Percentiles rank a stretch among this genome's conserved stretches.
Conservation (phyloP, 2,113 vertebrate species). For the Cyphomyrus discorhynchus region DNA sequence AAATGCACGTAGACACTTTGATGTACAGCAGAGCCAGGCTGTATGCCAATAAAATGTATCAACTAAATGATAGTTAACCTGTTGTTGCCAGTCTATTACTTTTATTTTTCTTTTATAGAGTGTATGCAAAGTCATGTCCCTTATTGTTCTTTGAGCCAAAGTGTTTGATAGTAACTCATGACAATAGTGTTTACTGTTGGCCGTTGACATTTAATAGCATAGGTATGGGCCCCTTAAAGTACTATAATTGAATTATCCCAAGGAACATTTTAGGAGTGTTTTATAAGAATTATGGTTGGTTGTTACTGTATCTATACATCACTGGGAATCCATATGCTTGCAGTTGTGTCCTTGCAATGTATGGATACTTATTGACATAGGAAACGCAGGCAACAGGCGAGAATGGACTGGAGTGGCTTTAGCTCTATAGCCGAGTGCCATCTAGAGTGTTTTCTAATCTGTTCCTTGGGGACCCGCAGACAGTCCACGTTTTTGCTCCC, state of each 20-base stretch:
- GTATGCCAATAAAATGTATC: conserved; percentile 38
- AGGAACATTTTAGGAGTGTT: not conserved
- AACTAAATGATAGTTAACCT: conserved; percentile 57
- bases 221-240: not conserved
- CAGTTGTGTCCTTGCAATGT: not conserved
- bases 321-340: not conserved
- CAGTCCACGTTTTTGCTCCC: not conserved
- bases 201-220: conserved; percentile 47
- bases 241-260: not conserved
- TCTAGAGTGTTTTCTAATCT: not conserved
- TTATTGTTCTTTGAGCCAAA: conserved; percentile 49
- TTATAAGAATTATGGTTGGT: not conserved
- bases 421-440: not conserved
- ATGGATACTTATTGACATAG: too few relatives aligned
- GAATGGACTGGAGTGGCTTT: not conserved
- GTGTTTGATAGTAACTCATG: conserved; percentile 55
- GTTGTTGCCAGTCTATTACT: conserved; percentile 53
- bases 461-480: not conserved
- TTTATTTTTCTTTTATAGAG: conserved; percentile 43
- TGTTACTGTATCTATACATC: not conserved
- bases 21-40: conserved; percentile 45
- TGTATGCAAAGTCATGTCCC: conserved; percentile 39
- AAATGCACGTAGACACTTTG: conserved; percentile 53
- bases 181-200: not conserved
- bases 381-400: not conserved